Evolutionary conservation across 2,888 invertebrate species (phyloP), one percentile per base, ranked within the genome.

Genomic region (Microdon myrmicae): DNA sequence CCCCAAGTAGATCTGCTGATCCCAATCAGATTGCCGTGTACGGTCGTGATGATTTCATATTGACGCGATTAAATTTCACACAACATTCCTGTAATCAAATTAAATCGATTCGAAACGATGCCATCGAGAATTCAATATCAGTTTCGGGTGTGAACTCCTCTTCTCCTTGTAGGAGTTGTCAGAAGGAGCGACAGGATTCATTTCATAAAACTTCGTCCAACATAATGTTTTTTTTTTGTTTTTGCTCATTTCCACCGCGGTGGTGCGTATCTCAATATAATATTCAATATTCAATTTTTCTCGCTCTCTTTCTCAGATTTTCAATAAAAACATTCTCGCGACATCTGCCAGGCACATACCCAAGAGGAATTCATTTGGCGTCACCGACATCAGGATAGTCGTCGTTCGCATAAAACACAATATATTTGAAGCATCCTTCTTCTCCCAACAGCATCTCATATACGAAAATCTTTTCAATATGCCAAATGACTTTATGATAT

Each of bases 401-500:
- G 64, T 64, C 64, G 51, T 64, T 64, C 58, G 51, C 32, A 58
- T 64, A 47, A 58, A 64, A 58, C 45, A 64, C 64, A 64, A 64
- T 64, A 64, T 64, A 58, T 64, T 53, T 45, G 28, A 34, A 31
- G 4, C 14, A 37, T 4, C 22, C 22, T 32, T 32, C 20, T 20
- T 31, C 38, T 44, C 7, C 1, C 17, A 29, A 19, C 31, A 26
- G 59, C 38, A 32, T 48, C 35, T 55, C 45, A 56, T 64, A 51
- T 64, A 69, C 45, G 59, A 67, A 67, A 68, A 68, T 69, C 74
- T 72, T 77, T 75, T 75, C 76, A 76, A 75, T 76, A 75, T 76
- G 73, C 70, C 71, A 71, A 78, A 77, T 76, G 72, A 76, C 77
- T 74, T 74, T 77, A 75, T 78, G 75, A 77, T 78, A 71, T 76